A percentile compares a stretch with the other conserved stretches of the same genome.
Conservation (phyloP, 2,888 invertebrate species). For the Piscicola geometra region DNA sequence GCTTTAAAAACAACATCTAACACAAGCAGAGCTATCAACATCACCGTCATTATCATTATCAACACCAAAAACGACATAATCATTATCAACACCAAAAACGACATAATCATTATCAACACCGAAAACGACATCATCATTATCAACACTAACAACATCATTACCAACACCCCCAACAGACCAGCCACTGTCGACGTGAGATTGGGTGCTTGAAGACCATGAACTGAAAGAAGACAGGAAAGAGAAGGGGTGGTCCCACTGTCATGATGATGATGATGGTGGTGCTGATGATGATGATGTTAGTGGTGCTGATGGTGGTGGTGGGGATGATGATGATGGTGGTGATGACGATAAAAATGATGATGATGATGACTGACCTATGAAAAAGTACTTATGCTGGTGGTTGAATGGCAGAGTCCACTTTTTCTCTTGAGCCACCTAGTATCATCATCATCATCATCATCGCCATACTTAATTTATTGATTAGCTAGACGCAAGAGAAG, state of each 20-base stretch:
- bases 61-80: too few species aligned
- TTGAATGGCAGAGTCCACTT: slow-evolving; percentile 52
- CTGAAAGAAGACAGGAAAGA: slow-evolving; percentile 54
- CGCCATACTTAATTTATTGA: too few species aligned
- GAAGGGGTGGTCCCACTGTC: slow-evolving; percentile 52
- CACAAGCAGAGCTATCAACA: neutral
- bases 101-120: too few species aligned
- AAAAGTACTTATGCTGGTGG: slow-evolving; percentile 53
- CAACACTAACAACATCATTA: too few species aligned
- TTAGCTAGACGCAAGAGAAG: too few species aligned
- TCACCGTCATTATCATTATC: too few species aligned
- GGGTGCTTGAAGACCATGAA: slow-evolving; percentile 52
- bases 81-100: too few species aligned
- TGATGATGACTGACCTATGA: slow-evolving; percentile 48
- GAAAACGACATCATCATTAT: too few species aligned
- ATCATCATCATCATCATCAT: too few species aligned
- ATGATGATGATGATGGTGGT: neutral
- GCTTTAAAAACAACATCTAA: neutral
- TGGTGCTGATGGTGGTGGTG: neutral
- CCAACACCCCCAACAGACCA: too few species aligned
- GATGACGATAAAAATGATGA: slow-evolving; percentile 20
- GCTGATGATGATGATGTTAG: neutral
- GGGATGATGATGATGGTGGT: slow-evolving; percentile 13
- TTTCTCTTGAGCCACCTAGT: slow-evolving; percentile 45
- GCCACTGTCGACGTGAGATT: slow-evolving; percentile 50